Evolutionary conservation across 2,888 invertebrate species (phyloP).

Genomic region (Rhopalosiphum nymphaeae): DNA sequence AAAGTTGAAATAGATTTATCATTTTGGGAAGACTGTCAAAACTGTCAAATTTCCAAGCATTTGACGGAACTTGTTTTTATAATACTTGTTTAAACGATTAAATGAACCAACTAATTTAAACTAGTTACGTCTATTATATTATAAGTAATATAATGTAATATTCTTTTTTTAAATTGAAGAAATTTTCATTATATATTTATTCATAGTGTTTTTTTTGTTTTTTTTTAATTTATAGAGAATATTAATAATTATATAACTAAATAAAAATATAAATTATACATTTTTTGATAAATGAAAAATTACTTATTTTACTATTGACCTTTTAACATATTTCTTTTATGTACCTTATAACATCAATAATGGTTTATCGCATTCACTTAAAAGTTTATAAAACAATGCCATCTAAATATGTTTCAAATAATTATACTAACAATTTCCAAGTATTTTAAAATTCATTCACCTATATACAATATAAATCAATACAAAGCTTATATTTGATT

Average conservation of each 20-base stretch:
- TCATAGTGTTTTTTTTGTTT: background rate
- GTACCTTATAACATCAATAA: background rate
- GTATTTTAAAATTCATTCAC: background rate
- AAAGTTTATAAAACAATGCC: background rate
- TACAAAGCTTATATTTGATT: background rate
- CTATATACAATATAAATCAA: background rate
- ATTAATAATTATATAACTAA: background rate
- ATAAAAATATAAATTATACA: background rate
- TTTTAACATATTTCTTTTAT: background rate
- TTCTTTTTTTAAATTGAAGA: background rate
- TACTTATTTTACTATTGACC: background rate
- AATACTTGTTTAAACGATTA: background rate
- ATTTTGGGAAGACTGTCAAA: constrained; percentile 11
- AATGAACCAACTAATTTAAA: constrained; percentile 10
- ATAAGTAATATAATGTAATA: background rate
- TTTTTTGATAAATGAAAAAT: background rate
- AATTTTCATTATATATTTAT: background rate
- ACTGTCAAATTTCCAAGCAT: background rate
- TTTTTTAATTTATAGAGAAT: background rate
- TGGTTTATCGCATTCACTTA: background rate
- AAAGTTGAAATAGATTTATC: constrained; percentile 29
- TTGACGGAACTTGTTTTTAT: background rate
- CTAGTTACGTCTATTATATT: background rate
- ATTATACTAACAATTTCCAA: background rate
- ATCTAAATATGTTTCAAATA: background rate